A percentile compares a stretch with the other conserved stretches of the same genome.
These are phyloP conservation scores for Numenius phaeopus DNA, from an alignment of 2,797 vertebrate species.

Conservation along the genomic window DNA sequence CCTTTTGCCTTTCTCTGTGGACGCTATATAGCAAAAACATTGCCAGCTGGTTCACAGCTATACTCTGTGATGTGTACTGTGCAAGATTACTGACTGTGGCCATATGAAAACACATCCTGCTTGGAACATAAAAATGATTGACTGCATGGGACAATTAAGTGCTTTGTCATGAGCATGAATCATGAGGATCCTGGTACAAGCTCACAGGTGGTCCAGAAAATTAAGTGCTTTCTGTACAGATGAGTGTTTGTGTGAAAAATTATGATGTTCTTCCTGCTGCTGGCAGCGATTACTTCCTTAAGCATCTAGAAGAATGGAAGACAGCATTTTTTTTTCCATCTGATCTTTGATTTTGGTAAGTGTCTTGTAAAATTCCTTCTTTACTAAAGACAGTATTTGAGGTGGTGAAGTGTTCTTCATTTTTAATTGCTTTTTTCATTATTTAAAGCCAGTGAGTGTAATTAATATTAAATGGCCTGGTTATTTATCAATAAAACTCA, in stretches of 20 bases:
- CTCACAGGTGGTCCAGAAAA: constrained; percentile 17
- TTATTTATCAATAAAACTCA: background rate
- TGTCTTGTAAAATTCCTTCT: background rate
- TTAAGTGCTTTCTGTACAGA: background rate
- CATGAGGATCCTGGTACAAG: background rate
- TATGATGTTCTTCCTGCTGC: background rate
- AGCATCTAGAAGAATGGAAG: constrained; percentile 19
- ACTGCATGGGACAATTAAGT: background rate
- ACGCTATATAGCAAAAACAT: background rate
- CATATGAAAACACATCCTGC: background rate
- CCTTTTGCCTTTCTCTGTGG: background rate
- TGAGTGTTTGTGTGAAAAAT: constrained; percentile 24
- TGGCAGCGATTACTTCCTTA: constrained; percentile 19
- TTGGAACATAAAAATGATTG: background rate
- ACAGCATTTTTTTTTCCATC: background rate
- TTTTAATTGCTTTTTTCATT: background rate
- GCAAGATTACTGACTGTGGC: background rate
- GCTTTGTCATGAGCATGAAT: background rate
- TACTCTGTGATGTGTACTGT: background rate
- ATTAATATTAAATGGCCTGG: background rate
- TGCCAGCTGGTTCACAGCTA: background rate
- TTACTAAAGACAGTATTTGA: background rate
- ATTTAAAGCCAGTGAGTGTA: background rate
- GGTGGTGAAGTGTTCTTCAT: background rate
- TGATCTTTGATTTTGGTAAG: constrained; percentile 20